Evolutionary conservation across 2,113 vertebrate species (phyloP).

Genomic region (Nestor notabilis): DNA sequence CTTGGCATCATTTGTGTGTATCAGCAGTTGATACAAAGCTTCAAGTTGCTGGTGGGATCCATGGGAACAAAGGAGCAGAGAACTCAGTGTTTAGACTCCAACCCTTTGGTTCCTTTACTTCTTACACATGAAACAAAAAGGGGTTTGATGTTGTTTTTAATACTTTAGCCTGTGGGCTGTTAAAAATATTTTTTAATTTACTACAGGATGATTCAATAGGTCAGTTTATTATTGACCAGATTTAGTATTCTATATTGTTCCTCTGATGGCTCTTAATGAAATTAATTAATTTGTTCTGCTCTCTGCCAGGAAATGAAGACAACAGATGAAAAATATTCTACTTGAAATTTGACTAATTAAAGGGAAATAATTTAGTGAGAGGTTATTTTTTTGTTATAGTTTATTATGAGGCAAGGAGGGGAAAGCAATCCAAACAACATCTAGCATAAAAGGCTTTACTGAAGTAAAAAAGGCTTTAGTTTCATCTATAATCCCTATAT

Average conservation of each 20-base stretch:
- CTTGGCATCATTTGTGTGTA: neutral
- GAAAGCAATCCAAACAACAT: neutral
- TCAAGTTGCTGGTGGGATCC: neutral
- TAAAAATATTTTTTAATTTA: conserved; percentile 42
- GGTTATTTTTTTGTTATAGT: neutral
- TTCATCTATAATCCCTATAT: neutral
- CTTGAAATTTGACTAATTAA: conserved; percentile 35
- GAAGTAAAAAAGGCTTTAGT: neutral
- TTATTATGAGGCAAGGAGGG: neutral
- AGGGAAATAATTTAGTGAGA: neutral
- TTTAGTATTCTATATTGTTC: conserved; percentile 4
- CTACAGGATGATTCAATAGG: conserved; percentile 17
- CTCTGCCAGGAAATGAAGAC: conserved; percentile 38
- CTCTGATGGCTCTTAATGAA: conserved; percentile 32
- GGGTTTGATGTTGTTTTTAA: neutral
- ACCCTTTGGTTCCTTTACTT: neutral
- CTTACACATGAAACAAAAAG: neutral
- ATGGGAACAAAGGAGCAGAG: neutral
- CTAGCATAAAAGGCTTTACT: neutral
- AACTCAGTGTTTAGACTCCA: neutral
- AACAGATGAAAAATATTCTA: conserved; percentile 21
- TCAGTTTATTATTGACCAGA: conserved; percentile 10
- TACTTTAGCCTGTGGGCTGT: neutral
- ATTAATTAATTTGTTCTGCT: conserved; percentile 49
- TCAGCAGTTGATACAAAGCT: neutral